Conservation (phyloP, 2,113 vertebrate genomes). For the Cromileptes altivelis region DNA sequence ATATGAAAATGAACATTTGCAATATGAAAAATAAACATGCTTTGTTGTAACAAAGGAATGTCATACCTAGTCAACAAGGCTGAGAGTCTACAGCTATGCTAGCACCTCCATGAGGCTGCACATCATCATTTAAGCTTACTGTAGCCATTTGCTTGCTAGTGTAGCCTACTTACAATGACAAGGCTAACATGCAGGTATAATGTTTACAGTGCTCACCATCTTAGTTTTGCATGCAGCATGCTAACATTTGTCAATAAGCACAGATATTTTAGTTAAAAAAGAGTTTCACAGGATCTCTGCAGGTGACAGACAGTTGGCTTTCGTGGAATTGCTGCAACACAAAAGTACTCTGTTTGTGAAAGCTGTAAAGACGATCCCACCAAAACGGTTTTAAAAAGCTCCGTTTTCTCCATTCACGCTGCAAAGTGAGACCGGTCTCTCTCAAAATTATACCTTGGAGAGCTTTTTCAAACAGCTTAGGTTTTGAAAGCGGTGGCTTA, state of each 20-base stretch:
- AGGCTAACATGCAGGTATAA: not conserved
- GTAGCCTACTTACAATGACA: not conserved
- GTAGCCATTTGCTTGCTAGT: not conserved
- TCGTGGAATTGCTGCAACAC: not conserved
- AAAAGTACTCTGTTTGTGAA: not conserved
- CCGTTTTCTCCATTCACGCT: not conserved
- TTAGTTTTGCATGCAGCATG: not conserved
- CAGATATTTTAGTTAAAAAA: not conserved
- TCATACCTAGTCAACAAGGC: not conserved
- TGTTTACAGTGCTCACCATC: not conserved
- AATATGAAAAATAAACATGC: too few species aligned
- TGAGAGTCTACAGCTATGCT: not conserved
- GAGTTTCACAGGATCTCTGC: too few species aligned
- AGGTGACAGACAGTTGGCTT: not conserved
- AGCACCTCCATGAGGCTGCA: not conserved
- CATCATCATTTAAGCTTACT: not conserved
- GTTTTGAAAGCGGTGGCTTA: slow-evolving; percentile 16
- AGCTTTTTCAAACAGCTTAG: not conserved
- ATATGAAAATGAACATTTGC: not conserved
- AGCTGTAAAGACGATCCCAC: not conserved
- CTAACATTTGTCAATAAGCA: not conserved
- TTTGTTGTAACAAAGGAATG: not conserved
- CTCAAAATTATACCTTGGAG: slow-evolving; percentile 25
- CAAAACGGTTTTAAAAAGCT: not conserved
- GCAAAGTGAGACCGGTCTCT: not conserved